A percentile compares a stretch with the other conserved stretches of the same genome.
Conservation (phyloP, 37 sponge, comb jelly and placozoan genomes). For the Halichondria panicea region DNA sequence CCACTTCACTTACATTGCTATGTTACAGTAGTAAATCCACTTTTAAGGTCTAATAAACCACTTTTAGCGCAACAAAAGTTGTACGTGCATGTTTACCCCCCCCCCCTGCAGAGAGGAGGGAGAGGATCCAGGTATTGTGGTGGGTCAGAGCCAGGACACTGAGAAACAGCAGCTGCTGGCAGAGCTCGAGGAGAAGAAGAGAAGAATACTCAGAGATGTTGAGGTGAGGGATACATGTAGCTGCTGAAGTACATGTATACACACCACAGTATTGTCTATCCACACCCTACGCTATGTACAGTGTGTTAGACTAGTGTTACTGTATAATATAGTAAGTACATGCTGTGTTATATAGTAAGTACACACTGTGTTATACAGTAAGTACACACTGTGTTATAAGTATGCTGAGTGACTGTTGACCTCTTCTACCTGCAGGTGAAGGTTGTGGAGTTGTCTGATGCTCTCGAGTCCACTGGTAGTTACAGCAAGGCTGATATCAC, state of each 20-base stretch:
- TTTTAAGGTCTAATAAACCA: background rate
- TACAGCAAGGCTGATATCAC: conserved; percentile 66
- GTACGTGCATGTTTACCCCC: too few relatives aligned
- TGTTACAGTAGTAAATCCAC: background rate
- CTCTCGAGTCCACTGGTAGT: conserved; percentile 65
- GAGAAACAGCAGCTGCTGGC: conserved; percentile 44
- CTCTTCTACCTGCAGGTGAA: conserved; percentile 39
- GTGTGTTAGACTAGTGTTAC: too few relatives aligned
- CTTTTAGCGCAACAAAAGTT: background rate
- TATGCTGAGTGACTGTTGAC: too few relatives aligned
- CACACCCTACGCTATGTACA: background rate
- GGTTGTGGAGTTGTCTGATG: conserved; percentile 73
- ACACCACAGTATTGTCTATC: background rate
- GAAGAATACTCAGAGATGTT: conserved; percentile 71
- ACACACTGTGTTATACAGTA: too few relatives aligned
- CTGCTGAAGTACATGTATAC: background rate
- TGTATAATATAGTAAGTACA: background rate
- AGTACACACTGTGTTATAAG: too few relatives aligned
- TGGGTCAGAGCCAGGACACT: too few relatives aligned
- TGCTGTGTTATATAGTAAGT: background rate
- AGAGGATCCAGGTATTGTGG: background rate
- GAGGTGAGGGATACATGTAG: conserved; percentile 37
- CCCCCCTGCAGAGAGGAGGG: conserved; percentile 4
- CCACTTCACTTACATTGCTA: background rate
- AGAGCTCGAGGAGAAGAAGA: conserved; percentile 64